Percentiles rank a stretch among this genome's conserved stretches.
Conservation (phyloP, 2,888 invertebrate genomes). For the Orthonevra nobilis region DNA sequence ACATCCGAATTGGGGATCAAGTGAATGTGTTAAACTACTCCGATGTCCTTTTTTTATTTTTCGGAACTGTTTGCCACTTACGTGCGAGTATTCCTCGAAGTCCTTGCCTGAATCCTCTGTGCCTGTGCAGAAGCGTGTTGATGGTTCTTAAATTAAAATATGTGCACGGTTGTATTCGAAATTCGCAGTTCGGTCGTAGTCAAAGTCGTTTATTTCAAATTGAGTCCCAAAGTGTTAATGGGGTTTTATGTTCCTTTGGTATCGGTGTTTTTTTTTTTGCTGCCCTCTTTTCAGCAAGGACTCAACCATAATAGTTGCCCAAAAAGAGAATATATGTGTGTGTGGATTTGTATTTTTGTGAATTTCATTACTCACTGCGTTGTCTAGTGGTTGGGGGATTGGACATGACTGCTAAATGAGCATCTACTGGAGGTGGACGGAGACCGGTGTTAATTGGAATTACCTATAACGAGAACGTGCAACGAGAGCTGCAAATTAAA, state of each 20-base stretch:
- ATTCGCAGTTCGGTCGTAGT: slow-evolving; percentile 30
- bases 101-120: slow-evolving; percentile 7
- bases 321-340: slow-evolving; percentile 5
- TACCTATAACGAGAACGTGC: slow-evolving; percentile 37
- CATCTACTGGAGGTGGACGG: slow-evolving; percentile 1
- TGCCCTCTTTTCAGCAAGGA: background rate
- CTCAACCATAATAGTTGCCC: slow-evolving; percentile 22
- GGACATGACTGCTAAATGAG: slow-evolving; percentile 57
- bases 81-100: no score
- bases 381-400: slow-evolving; percentile 12
- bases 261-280: no score
- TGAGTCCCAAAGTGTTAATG: slow-evolving; percentile 69
- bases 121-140: no score
- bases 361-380: slow-evolving; percentile 49
- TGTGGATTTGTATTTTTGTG: slow-evolving; percentile 49
- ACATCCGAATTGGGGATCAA: slow-evolving; percentile 59
- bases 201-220: slow-evolving; percentile 68
- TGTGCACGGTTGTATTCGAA: slow-evolving; percentile 40
- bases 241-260: slow-evolving; percentile 52
- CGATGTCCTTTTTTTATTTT: slow-evolving; percentile 8
- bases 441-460: slow-evolving; percentile 46
- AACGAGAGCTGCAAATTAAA: slow-evolving; percentile 38
- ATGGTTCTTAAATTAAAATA: slow-evolving; percentile 64
- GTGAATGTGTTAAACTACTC: slow-evolving; percentile 47
- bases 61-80: no score